phyloP scores from a whole-genome alignment of 2,113 vertebrate genomes.

The Sturnira hondurensis region DNA sequence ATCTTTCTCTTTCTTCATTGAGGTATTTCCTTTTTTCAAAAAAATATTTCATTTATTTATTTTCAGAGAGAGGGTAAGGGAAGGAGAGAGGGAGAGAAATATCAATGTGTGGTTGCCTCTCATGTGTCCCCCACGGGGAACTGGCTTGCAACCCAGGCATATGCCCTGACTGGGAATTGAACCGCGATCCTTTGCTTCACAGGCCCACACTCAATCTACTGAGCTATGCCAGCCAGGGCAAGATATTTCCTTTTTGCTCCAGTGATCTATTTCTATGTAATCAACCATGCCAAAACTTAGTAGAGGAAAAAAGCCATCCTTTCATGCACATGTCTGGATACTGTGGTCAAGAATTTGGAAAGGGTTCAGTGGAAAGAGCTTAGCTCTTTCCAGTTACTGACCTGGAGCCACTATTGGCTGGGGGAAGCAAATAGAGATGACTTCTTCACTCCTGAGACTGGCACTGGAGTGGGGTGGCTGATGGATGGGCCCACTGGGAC shows the following conservation, averaged over 20 bases:
- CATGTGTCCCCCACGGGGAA: too few species aligned
- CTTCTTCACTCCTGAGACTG: fast-evolving
- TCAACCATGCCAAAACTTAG: neutral
- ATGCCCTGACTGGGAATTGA: too few species aligned
- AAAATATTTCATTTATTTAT: too few species aligned
- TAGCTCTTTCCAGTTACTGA: neutral
- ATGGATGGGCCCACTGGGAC: neutral
- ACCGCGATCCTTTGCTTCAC: too few species aligned
- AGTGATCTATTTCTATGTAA: neutral
- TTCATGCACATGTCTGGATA: neutral
- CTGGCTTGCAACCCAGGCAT: too few species aligned
- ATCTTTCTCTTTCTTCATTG: neutral
- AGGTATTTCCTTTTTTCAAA: neutral
- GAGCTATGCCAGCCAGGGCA: too few species aligned
- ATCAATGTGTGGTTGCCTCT: too few species aligned
- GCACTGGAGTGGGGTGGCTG: too few species aligned
- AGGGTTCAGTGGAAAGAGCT: neutral
- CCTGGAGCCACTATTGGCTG: neutral
- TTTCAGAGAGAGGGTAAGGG: too few species aligned
- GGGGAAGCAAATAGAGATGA: neutral
- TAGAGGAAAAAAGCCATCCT: neutral
- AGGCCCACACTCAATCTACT: too few species aligned
- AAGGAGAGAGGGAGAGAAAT: too few species aligned
- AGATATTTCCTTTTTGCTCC: neutral
- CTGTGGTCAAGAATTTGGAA: neutral